Evolutionary conservation across 2,888 invertebrate genomes (phyloP).

Genomic region (Hyalella azteca): DNA sequence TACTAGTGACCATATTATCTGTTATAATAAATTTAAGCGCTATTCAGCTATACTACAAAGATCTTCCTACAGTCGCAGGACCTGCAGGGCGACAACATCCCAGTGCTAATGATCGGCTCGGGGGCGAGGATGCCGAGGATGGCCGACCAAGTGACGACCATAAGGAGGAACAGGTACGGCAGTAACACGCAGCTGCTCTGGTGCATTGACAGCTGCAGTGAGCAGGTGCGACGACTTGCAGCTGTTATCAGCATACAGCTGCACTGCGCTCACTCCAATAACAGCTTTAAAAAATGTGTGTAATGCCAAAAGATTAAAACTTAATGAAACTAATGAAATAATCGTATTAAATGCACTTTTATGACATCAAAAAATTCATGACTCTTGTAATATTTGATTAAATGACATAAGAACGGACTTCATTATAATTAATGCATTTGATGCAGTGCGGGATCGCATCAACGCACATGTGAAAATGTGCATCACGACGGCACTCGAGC

Average conservation of each 20-base stretch:
- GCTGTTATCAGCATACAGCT: neutral
- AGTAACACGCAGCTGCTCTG: slow-evolving; percentile 18
- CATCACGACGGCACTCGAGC: slow-evolving; percentile 39
- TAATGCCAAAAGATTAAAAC: no score
- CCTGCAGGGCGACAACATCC: no score
- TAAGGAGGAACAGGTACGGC: slow-evolving; percentile 6
- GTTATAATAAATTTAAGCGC: no score
- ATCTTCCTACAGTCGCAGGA: no score
- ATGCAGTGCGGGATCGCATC: slow-evolving; percentile 44
- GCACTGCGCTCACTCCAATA: neutral
- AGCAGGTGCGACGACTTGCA: neutral
- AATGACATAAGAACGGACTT: no score
- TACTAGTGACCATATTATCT: no score
- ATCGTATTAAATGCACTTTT: no score
- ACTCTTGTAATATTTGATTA: no score
- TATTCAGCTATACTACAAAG: no score
- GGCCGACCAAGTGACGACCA: neutral
- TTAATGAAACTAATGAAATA: no score
- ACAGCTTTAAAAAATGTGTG: neutral
- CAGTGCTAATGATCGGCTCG: slow-evolving; percentile 5
- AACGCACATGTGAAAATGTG: slow-evolving; percentile 49
- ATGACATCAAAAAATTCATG: no score
- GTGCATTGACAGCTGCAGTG: slow-evolving; percentile 7
- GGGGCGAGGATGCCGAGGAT: slow-evolving; percentile 2
- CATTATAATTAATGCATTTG: no score